Conservation (phyloP, 2,888 invertebrate species). For the Peribatodes rhomboidaria region DNA sequence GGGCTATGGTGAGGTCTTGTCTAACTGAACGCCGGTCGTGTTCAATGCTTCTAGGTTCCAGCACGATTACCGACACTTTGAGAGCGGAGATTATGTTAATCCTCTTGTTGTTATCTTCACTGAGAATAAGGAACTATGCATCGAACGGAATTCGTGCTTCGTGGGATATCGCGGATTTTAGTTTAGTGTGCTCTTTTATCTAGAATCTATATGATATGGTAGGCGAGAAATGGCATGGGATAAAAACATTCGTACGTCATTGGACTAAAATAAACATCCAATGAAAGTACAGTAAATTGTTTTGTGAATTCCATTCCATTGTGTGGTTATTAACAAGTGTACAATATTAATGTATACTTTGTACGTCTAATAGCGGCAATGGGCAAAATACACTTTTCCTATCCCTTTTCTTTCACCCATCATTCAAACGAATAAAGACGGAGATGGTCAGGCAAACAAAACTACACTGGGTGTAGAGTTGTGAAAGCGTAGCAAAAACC, state of each 20-base stretch:
- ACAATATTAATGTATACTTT: no score
- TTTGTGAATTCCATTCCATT: no score
- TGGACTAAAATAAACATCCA: no score
- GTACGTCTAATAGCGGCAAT: not conserved
- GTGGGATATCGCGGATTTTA: not conserved
- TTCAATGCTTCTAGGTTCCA: slow-evolving; percentile 13
- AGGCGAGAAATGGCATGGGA: not conserved
- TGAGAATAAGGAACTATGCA: slow-evolving; percentile 15
- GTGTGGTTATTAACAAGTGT: no score
- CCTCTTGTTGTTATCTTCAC: slow-evolving; percentile 21
- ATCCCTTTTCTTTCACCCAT: slow-evolving; percentile 1
- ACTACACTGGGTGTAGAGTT: slow-evolving; percentile 15
- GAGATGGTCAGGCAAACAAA: slow-evolving; percentile 10
- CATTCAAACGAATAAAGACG: slow-evolving; percentile 9
- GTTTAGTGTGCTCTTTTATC: not conserved
- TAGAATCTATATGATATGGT: not conserved
- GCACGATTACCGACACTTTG: slow-evolving; percentile 24
- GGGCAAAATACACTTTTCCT: not conserved
- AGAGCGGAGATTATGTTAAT: slow-evolving; percentile 28
- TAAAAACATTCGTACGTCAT: no score
- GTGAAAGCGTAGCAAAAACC: slow-evolving; percentile 30
- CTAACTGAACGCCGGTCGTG: slow-evolving; percentile 8
- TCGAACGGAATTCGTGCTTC: slow-evolving; percentile 7
- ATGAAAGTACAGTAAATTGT: no score
- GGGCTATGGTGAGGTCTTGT: not conserved